These are phyloP conservation scores for Anguilla anguilla DNA, from an alignment of 2,797 vertebrate genomes.

Conservation along the genomic window DNA sequence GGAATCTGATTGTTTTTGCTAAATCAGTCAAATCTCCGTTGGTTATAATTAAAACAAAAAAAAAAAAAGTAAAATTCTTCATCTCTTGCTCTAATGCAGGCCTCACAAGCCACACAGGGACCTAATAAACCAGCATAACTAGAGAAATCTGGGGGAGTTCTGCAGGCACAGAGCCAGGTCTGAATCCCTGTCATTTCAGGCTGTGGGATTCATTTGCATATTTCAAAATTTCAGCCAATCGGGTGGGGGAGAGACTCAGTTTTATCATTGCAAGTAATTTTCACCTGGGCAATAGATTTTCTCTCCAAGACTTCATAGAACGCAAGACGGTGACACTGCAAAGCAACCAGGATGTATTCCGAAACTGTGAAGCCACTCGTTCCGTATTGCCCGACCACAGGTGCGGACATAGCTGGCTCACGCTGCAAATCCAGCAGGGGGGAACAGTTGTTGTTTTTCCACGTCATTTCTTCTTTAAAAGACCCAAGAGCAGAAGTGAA, in stretches of 20 bases:
- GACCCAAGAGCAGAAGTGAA: conserved; percentile 40
- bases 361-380: background rate
- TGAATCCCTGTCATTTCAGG: background rate
- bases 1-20: background rate
- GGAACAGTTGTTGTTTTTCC: conserved; percentile 50
- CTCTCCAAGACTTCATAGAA: background rate
- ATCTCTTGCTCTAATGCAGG: background rate
- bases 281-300: background rate
- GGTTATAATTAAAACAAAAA: too few relatives aligned
- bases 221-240: background rate
- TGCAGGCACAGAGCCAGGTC: background rate
- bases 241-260: background rate
- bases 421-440: background rate
- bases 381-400: background rate
- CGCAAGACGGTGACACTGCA: background rate
- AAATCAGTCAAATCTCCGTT: background rate
- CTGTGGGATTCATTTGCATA: background rate
- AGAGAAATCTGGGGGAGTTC: background rate
- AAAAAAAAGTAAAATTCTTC: background rate
- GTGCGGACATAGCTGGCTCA: background rate
- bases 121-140: background rate
- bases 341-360: background rate
- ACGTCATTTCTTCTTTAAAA: conserved; percentile 48
- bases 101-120: background rate
- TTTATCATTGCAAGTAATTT: background rate